phyloP scores from a whole-genome alignment of 2,797 vertebrate species.

The Loris lydekkerianus region DNA sequence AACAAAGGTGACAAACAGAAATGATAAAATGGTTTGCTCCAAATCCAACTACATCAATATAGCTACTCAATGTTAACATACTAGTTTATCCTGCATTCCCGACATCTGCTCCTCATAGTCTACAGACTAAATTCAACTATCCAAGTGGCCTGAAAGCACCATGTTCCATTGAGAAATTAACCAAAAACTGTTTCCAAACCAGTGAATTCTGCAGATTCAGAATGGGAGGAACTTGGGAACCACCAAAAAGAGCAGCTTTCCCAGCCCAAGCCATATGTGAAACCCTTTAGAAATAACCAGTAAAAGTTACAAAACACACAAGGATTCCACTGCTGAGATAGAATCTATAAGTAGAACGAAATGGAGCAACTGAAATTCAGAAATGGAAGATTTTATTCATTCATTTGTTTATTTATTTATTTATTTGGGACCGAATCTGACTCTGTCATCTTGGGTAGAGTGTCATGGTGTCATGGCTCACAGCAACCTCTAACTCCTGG shows the following conservation, averaged over 20 bases:
- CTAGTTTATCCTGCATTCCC: neutral
- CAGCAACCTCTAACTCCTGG: too few relatives aligned
- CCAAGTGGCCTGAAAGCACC: neutral
- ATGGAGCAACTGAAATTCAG: neutral
- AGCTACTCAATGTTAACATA: neutral
- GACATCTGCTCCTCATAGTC: neutral
- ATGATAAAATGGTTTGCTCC: neutral
- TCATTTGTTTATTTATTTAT: too few relatives aligned
- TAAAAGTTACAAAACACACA: neutral
- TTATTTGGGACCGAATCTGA: too few relatives aligned
- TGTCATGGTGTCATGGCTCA: too few relatives aligned
- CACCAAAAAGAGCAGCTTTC: neutral
- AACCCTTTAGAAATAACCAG: neutral
- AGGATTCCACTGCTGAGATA: neutral
- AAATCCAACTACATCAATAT: neutral
- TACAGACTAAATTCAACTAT: neutral
- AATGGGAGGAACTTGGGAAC: neutral
- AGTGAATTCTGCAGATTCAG: neutral
- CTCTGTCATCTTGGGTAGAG: too few relatives aligned
- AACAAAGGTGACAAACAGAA: neutral
- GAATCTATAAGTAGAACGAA: neutral
- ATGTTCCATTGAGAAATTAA: neutral
- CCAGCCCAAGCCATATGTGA: neutral
- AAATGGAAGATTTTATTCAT: neutral
- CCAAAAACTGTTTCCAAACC: constrained; percentile 14